These are phyloP conservation scores for Dryoscopus gambensis DNA, from an alignment of 2,113 vertebrate species.

Conservation along the genomic window DNA sequence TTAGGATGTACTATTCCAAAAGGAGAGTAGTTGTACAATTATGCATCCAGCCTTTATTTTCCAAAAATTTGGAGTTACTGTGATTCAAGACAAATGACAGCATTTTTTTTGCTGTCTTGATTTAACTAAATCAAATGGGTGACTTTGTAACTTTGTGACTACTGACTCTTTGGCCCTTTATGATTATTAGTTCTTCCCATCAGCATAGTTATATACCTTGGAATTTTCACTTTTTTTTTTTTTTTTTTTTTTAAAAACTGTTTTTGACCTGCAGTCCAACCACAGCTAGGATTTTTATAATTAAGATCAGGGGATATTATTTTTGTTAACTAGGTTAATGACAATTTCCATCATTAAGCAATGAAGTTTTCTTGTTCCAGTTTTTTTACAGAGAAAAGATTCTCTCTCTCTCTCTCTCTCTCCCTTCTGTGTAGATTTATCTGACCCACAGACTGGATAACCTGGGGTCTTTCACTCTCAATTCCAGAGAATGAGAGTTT, in stretches of 20 bases:
- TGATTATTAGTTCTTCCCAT: not conserved
- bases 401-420: not conserved
- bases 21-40: not conserved
- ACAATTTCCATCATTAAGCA: not conserved
- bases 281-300: not conserved
- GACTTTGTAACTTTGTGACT: not conserved
- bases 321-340: not conserved
- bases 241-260: not conserved
- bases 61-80: not conserved
- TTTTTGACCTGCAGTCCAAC: not conserved
- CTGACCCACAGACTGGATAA: not conserved
- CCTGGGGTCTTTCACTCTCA: not conserved
- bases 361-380: not conserved
- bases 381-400: not conserved
- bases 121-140: not conserved
- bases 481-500: not conserved
- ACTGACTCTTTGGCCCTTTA: not conserved
- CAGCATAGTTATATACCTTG: not conserved
- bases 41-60: not conserved
- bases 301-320: not conserved
- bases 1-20: not conserved
- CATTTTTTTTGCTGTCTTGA: not conserved
- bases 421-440: not conserved
- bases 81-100: not conserved
- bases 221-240: fast-evolving